Evolutionary conservation across 2,113 vertebrate species (phyloP), one percentile per base, ranked within the genome.

Genomic region (Benitochromis conjunctus): DNA sequence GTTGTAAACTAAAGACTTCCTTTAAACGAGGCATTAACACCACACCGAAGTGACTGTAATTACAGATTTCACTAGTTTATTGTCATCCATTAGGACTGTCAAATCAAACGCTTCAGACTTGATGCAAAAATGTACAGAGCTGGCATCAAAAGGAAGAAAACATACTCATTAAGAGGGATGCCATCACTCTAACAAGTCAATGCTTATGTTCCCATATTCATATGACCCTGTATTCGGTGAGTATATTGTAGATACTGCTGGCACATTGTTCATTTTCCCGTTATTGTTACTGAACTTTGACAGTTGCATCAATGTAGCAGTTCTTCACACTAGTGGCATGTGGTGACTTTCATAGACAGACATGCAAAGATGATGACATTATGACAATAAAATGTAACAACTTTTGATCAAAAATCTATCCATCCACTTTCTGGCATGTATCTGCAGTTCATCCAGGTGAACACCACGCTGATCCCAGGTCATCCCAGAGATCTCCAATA

Each of bases 41-140:
- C n/a, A 6, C n/a, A 69, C 38, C 24, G 0, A 43, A 24, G n/a
- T 0, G 0, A 43, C n/a, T 69, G n/a, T 16, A 6, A 3, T 69
- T 69, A 43, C 7, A 69, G n/a, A 41, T 69, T 69, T 43, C 2
- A 5, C 62, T 7, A 24, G 5, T 69, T 69, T 69, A 7, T 43
- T 24, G 7, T 43, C 64, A 43, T 69, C 5, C 5, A 43, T 43
- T 26, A 43, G n/a, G 38, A 24, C 64, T 43, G 38, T 69, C 64
- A 69, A 69, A 43, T 16, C n/a, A 69, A 43, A 43, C 64, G 36
- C 26, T 0, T 38, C 60, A 64, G 60, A 34, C n/a, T 69, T 69
- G 36, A 16, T 16, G 64, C n/a, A 43, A 43, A 69, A 69, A 16
- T 1, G 36, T 5, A 0, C 36, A 43, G 7, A 69, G 34, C n/a